A percentile compares a stretch with the other conserved stretches of the same genome.
Evolutionary conservation across 1,140 invertebrate genomes (phyloP).

Genomic region (Leptestheria dahalacensis): DNA sequence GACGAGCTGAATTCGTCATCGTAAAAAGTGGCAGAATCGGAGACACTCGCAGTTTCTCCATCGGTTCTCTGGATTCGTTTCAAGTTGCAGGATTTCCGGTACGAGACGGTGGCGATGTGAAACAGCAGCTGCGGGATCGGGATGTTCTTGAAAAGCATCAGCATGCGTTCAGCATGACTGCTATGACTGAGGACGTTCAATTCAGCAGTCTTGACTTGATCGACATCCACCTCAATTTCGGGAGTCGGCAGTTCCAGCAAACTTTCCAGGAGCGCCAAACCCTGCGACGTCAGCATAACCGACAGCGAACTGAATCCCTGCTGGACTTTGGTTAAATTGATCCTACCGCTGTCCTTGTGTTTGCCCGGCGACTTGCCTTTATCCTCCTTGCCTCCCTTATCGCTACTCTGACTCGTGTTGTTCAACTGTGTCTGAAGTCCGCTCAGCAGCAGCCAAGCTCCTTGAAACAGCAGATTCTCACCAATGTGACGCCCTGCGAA

Average conservation of each 20-base stretch:
- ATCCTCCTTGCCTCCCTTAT: slow-evolving; percentile 40
- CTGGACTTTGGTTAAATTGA: slow-evolving; percentile 55
- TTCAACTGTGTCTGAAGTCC: slow-evolving; percentile 59
- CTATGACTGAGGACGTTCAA: slow-evolving; percentile 40
- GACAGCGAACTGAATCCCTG: slow-evolving; percentile 67
- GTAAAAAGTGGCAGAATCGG: slow-evolving; percentile 82
- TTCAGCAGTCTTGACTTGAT: slow-evolving; percentile 27
- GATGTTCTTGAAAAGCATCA: slow-evolving; percentile 44
- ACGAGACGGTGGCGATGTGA: slow-evolving; percentile 69
- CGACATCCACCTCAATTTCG: slow-evolving; percentile 16
- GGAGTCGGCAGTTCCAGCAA: slow-evolving; percentile 50
- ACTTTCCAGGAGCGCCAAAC: slow-evolving; percentile 44
- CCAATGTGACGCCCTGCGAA: slow-evolving; percentile 71
- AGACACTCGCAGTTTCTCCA: slow-evolving; percentile 65
- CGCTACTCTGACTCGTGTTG: slow-evolving; percentile 33
- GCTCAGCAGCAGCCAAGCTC: slow-evolving; percentile 68
- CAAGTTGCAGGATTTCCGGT: slow-evolving; percentile 71
- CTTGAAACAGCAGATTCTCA: slow-evolving; percentile 76
- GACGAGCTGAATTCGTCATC: slow-evolving; percentile 79
- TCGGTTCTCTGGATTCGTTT: slow-evolving; percentile 66
- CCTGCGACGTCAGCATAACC: slow-evolving; percentile 58
- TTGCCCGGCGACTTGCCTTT: slow-evolving; percentile 49
- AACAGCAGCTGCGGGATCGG: slow-evolving; percentile 65
- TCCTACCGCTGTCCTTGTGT: slow-evolving; percentile 38
- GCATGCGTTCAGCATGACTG: slow-evolving; percentile 48